A percentile compares a stretch with the other conserved stretches of the same genome.
Conservation (phyloP, 1,140 invertebrate genomes). For the Formica exsecta region DNA sequence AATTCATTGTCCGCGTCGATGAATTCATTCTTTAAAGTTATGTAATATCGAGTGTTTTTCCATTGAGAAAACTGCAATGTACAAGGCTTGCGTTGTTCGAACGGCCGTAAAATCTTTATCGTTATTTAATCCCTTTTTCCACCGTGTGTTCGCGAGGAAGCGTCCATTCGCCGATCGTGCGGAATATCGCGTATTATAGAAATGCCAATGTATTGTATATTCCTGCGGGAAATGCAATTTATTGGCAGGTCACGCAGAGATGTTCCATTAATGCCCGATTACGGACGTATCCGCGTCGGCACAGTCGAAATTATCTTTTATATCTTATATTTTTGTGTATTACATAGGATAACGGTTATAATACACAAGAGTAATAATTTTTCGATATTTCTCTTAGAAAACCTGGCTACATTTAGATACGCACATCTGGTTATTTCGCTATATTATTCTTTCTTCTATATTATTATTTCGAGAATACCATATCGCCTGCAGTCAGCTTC, state of each 20-base stretch:
- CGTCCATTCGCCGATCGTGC: slow-evolving; percentile 9
- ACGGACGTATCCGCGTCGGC: neutral
- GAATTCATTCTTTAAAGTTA: slow-evolving; percentile 4
- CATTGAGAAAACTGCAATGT: neutral
- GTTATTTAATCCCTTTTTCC: slow-evolving; percentile 66
- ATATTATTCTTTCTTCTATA: slow-evolving; percentile 38
- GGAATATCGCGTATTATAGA: slow-evolving; percentile 46
- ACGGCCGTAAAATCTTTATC: slow-evolving; percentile 69
- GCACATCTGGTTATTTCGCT: slow-evolving; percentile 23
- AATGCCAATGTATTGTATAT: slow-evolving; percentile 10
- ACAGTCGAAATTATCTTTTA: neutral
- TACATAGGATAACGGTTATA: slow-evolving; percentile 9
- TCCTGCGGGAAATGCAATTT: slow-evolving; percentile 46
- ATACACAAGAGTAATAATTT: slow-evolving; percentile 41
- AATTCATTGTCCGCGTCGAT: neutral
- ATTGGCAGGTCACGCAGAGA: slow-evolving; percentile 30
- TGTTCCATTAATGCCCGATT: slow-evolving; percentile 57
- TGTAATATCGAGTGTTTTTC: slow-evolving; percentile 37
- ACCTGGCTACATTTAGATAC: slow-evolving; percentile 13
- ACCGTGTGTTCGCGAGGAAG: neutral
- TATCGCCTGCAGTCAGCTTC: slow-evolving; percentile 35
- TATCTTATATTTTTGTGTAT: neutral
- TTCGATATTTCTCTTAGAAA: slow-evolving; percentile 40
- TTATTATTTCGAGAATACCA: slow-evolving; percentile 38
- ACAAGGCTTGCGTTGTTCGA: slow-evolving; percentile 24